Evolutionary conservation across 1,140 invertebrate species (phyloP).

Genomic region (Aphidius ervi): DNA sequence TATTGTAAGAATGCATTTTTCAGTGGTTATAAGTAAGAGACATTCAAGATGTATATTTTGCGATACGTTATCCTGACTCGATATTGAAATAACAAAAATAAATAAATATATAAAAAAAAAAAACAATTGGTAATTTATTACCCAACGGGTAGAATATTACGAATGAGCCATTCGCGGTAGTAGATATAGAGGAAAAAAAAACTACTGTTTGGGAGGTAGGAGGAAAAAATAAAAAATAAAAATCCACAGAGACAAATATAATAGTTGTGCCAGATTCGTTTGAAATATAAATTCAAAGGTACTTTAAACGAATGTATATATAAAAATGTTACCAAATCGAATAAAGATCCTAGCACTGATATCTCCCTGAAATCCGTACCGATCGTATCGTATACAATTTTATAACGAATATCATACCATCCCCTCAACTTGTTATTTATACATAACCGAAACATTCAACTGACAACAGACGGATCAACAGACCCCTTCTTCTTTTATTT

Average conservation of each 20-base stretch:
- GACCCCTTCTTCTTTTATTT: too few relatives aligned
- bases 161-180: conserved; percentile 11
- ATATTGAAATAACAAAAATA: conserved; percentile 25
- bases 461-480: conserved; percentile 1
- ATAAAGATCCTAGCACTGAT: conserved; percentile 26
- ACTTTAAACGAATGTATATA: conserved; percentile 12
- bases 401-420: conserved; percentile 21
- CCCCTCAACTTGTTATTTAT: conserved; percentile 14
- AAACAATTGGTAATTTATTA: conserved; percentile 24
- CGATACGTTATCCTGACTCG: conserved; percentile 15
- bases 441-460: conserved; percentile 10
- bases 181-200: too few relatives aligned
- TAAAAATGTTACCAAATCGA: conserved; percentile 24
- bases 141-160: conserved; percentile 21
- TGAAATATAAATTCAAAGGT: conserved; percentile 21
- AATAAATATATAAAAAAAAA: conserved; percentile 12
- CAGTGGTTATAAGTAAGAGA: conserved; percentile 10
- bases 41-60: conserved; percentile 12
- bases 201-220: neutral
- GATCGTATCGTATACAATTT: conserved; percentile 24
- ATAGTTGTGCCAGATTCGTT: conserved; percentile 22
- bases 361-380: conserved; percentile 20
- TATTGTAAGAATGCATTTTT: neutral
- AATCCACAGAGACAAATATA: too few relatives aligned
- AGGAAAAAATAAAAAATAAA: too few relatives aligned